Conservation (phyloP, 2,113 vertebrate genomes). For the Alouatta palliata region DNA sequence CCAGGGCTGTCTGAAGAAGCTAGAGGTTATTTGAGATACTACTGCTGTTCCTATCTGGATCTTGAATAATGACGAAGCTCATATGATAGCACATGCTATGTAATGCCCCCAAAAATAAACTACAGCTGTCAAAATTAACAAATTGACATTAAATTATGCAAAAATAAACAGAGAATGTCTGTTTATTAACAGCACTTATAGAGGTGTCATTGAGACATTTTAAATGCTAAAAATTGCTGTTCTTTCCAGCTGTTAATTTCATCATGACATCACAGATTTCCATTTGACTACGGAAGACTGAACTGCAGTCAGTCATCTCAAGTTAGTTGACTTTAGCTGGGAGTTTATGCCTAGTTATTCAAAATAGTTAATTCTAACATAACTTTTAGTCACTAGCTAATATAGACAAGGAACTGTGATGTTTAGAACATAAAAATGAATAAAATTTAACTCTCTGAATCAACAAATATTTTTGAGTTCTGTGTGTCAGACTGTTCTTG, state of each 20-base stretch:
- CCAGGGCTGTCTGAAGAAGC: background rate
- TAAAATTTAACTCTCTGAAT: background rate
- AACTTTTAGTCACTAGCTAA: background rate
- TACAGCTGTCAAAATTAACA: constrained; percentile 41
- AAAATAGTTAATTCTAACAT: constrained; percentile 14
- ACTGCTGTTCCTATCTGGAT: constrained; percentile 13
- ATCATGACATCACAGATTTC: background rate
- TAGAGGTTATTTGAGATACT: background rate
- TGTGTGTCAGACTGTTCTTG: background rate
- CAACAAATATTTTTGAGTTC: background rate
- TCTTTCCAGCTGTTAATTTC: constrained; percentile 24
- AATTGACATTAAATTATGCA: constrained; percentile 23
- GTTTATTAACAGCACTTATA: constrained; percentile 40
- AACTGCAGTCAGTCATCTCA: background rate
- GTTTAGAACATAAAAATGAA: background rate
- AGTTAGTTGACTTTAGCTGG: background rate
- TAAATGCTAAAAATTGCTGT: background rate
- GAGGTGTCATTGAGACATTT: constrained; percentile 32
- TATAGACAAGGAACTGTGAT: background rate
- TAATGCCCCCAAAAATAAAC: constrained; percentile 61
- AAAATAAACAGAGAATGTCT: constrained; percentile 53
- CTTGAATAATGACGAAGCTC: background rate
- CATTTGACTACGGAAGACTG: background rate
- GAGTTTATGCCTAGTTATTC: background rate
- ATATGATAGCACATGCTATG: background rate